Base-by-base conservation (phyloP, 2,797 vertebrate genomes). In the Chloroceryle inda region DNA sequence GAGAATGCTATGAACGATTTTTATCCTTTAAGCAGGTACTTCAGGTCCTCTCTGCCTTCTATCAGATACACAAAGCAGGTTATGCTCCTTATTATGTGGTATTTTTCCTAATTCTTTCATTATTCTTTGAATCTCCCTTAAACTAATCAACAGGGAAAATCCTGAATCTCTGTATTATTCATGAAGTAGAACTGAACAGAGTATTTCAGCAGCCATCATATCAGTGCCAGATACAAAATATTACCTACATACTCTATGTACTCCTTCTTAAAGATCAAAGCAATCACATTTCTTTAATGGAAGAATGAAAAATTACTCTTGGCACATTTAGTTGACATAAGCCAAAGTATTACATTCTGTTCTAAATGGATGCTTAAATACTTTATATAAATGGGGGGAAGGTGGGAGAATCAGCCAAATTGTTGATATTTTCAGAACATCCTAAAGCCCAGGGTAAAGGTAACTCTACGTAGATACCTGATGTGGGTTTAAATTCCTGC, bases 231-330 rank as follows among this genome's bases (percentile, higher is more conserved):
- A 90, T 90, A 75, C 80, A 86, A 88, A 92, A 88, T 91, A 91
- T 86, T 95, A 62, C 87, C 49, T 72, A 44, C 22, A 40, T 84
- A 63, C 10, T 89, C 38, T 29, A 26, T 47, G 59, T 59, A 81
- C 5, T 9, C 11, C 38, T 86, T 93, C 90, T 78, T 58, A 79
- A 91, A 93, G 79, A 94, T 94, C 93, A 96, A 94, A 97, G 83
- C 8, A 88, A 81, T 94, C 79, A 78, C n/a, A 55, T 75, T 94
- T 90, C n/a, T 84, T 86, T 88, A 93, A 84, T 44, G 73, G 47
- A 84, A 90, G 73, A 94, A 90, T 69, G 38, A 88, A 89, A 95
- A 90, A 68, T 31, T 78, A 42, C 61, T 74, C 87, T 91, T 92
- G 67, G 75, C 33, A 31, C 18, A 45, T 64, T 87, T 42, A 68